phyloP scores from a whole-genome alignment of 2,888 invertebrate species.

The Nemoura dubitans region DNA sequence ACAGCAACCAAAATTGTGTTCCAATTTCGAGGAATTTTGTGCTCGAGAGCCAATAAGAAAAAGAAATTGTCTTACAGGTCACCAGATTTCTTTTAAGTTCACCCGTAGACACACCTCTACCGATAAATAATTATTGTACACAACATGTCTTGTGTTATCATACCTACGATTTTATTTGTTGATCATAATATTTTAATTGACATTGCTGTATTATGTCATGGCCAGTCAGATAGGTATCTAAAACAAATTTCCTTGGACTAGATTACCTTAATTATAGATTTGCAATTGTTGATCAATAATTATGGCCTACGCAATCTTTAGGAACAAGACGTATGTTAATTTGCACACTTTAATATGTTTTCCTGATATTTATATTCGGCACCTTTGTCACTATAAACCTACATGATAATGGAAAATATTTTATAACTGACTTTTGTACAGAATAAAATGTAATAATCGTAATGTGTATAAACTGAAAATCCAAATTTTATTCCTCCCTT shows the following conservation, averaged over 20 bases:
- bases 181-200: conserved; percentile 18
- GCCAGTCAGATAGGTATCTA: background rate
- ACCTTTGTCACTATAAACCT: conserved; percentile 56
- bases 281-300: conserved; percentile 20
- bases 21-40: conserved; percentile 13
- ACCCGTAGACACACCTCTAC: background rate
- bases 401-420: conserved; percentile 56
- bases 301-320: conserved; percentile 44
- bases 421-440: conserved; percentile 58
- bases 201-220: conserved; percentile 22
- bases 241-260: conserved; percentile 28
- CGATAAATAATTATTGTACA: background rate
- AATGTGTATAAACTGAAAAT: conserved; percentile 45
- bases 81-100: conserved; percentile 25
- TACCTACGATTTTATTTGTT: conserved; percentile 28
- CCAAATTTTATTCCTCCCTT: background rate
- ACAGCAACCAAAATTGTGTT: conserved; percentile 46
- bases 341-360: conserved; percentile 51
- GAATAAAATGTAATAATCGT: conserved; percentile 54
- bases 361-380: conserved; percentile 54
- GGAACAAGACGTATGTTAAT: conserved; percentile 51
- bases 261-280: conserved; percentile 8
- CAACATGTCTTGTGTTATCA: background rate
- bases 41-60: conserved; percentile 46
- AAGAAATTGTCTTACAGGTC: conserved; percentile 22